Evolutionary conservation across 2,888 invertebrate species (phyloP).

Genomic region (Phytoseiulus persimilis): DNA sequence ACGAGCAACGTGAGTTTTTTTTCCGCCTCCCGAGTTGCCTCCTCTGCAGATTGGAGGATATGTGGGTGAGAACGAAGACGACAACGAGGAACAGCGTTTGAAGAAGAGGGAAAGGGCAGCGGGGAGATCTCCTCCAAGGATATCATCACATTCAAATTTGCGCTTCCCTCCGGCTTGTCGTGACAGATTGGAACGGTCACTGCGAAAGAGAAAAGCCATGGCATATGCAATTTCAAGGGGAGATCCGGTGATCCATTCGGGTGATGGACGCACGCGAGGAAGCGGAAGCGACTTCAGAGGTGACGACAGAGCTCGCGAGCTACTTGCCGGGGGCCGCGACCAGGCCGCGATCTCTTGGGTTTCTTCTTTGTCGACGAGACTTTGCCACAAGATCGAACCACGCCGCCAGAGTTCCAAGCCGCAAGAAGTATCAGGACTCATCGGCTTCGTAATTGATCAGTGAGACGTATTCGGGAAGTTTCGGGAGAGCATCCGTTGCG

Average conservation of each 20-base stretch:
- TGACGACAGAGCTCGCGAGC: neutral
- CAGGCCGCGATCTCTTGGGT: neutral
- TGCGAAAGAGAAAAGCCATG: neutral
- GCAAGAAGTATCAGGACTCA: neutral
- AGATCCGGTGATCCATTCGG: constrained; percentile 5
- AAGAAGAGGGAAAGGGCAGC: neutral
- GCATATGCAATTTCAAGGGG: neutral
- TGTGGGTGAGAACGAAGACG: neutral
- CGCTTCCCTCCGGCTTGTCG: constrained; percentile 15
- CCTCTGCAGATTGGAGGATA: neutral
- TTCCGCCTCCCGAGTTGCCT: neutral
- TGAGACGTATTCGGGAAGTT: no score
- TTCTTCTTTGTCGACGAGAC: neutral
- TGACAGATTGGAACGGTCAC: neutral
- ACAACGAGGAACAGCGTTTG: neutral
- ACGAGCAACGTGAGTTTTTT: neutral
- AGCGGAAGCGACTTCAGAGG: constrained; percentile 5
- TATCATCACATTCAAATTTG: constrained; percentile 39
- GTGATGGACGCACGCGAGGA: constrained; percentile 5
- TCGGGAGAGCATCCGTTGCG: no score
- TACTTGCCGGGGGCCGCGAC: neutral
- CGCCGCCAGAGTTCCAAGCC: neutral
- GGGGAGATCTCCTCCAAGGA: neutral
- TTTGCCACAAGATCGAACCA: neutral
- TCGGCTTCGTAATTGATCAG: neutral